Percentiles rank a stretch among this genome's conserved stretches.
Conservation (phyloP, 2,113 vertebrate species). For the Trichechus manatus region DNA sequence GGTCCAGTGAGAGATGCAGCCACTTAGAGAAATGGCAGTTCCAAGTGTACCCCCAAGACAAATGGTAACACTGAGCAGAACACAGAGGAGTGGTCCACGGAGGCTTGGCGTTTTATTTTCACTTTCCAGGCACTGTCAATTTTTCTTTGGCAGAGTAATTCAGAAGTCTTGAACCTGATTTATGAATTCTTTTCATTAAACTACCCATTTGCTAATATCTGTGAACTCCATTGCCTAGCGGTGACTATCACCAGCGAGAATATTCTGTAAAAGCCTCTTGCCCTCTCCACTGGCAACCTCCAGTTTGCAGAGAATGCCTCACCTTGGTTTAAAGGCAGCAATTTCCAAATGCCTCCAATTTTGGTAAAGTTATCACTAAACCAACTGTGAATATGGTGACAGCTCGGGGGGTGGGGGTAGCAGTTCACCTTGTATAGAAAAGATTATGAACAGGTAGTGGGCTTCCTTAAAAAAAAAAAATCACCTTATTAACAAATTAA, state of each 20-base stretch:
- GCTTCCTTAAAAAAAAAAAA: constrained; percentile 42
- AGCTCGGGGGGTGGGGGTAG: background rate
- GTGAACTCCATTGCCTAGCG: background rate
- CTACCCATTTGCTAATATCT: background rate
- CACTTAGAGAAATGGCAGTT: background rate
- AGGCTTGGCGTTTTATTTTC: background rate
- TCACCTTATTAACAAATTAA: constrained; percentile 70
- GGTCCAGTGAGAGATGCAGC: background rate
- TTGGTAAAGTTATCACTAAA: background rate
- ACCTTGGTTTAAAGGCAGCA: background rate
- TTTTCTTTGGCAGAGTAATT: background rate
- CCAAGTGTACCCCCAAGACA: background rate
- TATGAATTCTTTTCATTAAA: background rate
- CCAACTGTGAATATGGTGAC: background rate
- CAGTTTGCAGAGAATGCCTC: background rate
- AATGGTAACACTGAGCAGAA: background rate
- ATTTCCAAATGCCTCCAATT: constrained; percentile 24
- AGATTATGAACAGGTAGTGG: background rate
- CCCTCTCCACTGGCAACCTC: background rate
- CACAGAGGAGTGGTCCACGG: accelerated
- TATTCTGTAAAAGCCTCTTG: background rate
- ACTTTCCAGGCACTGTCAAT: background rate
- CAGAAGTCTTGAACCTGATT: background rate
- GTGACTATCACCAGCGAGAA: background rate
- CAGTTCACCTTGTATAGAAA: background rate